Evolutionary conservation across 92 coral and sea anemone genomes (phyloP).

Genomic region (Porites rus): DNA sequence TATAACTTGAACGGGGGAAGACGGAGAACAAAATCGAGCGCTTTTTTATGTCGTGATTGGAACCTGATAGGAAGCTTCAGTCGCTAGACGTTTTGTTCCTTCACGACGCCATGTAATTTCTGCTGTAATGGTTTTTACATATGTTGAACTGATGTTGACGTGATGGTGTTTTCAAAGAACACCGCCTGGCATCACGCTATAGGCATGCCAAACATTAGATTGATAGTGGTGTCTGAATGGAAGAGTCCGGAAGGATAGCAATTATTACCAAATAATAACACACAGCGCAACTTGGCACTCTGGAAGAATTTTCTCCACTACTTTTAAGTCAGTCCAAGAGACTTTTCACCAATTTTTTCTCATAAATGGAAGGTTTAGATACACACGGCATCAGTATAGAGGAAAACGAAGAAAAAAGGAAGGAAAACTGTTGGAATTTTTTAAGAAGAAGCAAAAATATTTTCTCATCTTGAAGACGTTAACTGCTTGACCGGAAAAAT

Average conservation of each 20-base stretch:
- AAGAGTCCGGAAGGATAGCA: constrained; percentile 23
- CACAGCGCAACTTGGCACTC: not conserved
- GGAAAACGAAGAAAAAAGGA: not conserved
- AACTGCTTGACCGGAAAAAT: constrained; percentile 22
- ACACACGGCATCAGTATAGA: not conserved
- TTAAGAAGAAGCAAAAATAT: not conserved
- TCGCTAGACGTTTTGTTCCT: not conserved
- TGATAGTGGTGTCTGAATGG: constrained; percentile 27
- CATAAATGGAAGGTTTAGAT: not conserved
- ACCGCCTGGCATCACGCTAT: constrained; percentile 31
- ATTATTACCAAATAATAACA: constrained; percentile 4
- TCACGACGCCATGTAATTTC: not conserved
- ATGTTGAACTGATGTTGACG: constrained; percentile 25
- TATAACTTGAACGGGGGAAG: too few relatives aligned
- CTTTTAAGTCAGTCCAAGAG: not conserved
- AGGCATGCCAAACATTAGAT: constrained; percentile 25
- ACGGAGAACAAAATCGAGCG: too few relatives aligned
- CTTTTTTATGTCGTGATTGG: not conserved
- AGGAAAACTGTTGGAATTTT: not conserved
- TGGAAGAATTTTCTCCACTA: not conserved
- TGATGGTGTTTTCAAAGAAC: constrained; percentile 32
- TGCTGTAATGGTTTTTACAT: constrained; percentile 24
- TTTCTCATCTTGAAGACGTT: constrained; percentile 33
- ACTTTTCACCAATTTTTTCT: not conserved
- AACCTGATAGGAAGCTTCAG: not conserved